Percentiles rank a stretch among this genome's conserved stretches.
phyloP scores from a whole-genome alignment of 2,888 invertebrate species.

The Gisinianus flammeolus region DNA sequence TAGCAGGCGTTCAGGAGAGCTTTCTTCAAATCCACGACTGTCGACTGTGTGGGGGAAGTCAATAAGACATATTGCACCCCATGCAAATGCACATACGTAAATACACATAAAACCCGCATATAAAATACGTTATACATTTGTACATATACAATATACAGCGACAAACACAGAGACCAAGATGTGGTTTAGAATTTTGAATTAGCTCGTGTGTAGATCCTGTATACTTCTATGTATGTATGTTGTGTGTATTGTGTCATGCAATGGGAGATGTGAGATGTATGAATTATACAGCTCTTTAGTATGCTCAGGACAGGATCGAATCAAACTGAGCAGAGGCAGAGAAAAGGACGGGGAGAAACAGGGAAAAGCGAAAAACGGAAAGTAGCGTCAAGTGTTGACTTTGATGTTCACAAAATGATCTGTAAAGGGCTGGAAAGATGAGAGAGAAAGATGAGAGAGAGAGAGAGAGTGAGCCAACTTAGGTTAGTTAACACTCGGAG shows the following conservation, averaged over 20 bases:
- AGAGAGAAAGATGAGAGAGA: not conserved
- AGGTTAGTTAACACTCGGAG: no score
- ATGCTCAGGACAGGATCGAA: no score
- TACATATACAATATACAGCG: not conserved
- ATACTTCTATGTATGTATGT: no score
- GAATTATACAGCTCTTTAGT: no score
- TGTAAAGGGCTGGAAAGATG: not conserved
- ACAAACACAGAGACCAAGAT: not conserved
- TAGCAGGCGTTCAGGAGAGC: conserved; percentile 26
- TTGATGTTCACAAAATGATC: conserved; percentile 18
- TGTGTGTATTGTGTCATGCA: no score
- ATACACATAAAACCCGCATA: no score
- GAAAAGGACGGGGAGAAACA: no score
- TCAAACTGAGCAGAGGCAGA: no score
- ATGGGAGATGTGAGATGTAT: no score
- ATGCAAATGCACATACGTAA: no score
- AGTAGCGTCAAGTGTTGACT: conserved; percentile 15
- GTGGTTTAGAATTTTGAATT: not conserved
- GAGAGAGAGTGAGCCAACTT: not conserved
- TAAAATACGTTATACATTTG: no score
- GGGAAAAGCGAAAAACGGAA: not conserved
- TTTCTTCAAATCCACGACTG: conserved; percentile 9
- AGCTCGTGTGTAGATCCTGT: no score
- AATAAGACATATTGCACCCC: not conserved
- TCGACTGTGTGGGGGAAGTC: not conserved